phyloP scores from a whole-genome alignment of 1,140 invertebrate genomes.

The Thaumatotibia leucotreta region DNA sequence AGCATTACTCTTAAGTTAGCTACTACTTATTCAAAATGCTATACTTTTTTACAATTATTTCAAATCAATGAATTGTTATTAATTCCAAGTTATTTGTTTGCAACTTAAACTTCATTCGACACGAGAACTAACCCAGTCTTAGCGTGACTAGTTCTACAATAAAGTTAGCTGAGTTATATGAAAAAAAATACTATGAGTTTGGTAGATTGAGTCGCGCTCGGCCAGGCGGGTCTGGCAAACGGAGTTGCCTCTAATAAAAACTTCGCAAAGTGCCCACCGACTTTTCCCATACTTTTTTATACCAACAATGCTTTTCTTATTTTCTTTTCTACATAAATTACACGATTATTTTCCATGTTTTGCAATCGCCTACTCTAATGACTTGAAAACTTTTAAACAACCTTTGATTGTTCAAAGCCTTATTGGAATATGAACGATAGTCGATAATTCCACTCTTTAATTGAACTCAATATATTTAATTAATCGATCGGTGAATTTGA shows the following conservation, averaged over 20 bases:
- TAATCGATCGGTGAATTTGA: no score
- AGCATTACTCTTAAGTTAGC: no score
- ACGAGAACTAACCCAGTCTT: not conserved
- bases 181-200: not conserved
- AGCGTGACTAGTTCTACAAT: conserved; percentile 3
- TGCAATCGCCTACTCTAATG: not conserved
- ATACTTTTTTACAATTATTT: no score
- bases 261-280: conserved; percentile 7
- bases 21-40: no score
- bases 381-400: not conserved
- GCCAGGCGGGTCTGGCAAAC: conserved; percentile 3
- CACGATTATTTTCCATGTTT: conserved; percentile 9
- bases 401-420: not conserved
- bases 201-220: conserved; percentile 5
- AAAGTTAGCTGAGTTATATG: not conserved
- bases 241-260: conserved; percentile 13
- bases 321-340: conserved; percentile 13
- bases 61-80: no score
- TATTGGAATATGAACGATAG: not conserved
- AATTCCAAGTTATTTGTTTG: no score
- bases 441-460: no score
- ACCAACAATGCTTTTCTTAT: conserved; percentile 1
- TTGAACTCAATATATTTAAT: no score
- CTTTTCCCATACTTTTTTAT: conserved; percentile 8
- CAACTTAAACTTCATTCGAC: not conserved